Evolutionary conservation across 2,113 vertebrate genomes (phyloP), one percentile per base, ranked within the genome.

Genomic region (Tragelaphus buxtoni): DNA sequence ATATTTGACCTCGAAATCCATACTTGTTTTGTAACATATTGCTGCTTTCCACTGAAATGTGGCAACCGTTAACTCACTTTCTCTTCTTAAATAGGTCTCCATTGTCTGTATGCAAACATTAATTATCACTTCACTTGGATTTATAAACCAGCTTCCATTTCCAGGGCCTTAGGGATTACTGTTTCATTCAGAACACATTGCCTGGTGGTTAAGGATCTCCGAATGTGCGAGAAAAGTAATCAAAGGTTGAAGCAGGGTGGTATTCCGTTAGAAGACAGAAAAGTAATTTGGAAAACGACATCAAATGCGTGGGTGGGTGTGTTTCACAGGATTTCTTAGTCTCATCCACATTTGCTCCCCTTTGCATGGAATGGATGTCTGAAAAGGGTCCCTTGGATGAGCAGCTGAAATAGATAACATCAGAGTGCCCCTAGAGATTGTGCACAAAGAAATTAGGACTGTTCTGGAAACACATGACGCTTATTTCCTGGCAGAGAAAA

Each of bases 231-330:
- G 42, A 39, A 0, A 14, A 32, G 45, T 12, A 76, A 79, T 24
- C 30, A 30, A 74, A 80, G 5, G 32, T 5, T 28, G 2, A 8
- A 28, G 12, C 8, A 0, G 2, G 2, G 2, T 9, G 60, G 11
- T 2, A 26, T 77, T 91, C 56, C 14, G 3, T 26, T 17, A 79
- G 11, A 61, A 20, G 39, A 35, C 14, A 56, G 61, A 76, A 93
- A 61, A 72, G 4, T 7, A 39, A 30, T 20, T 13, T 2, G 6
- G 39, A 42, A n/a, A 82, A 56, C 3, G 26, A 16, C 20, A 5
- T 32, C 7, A 8, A 35, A 49, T 1, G 2, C 4, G 6, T 5
- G 26, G 3, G 3, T 8, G 30, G 6, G 39, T 10, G 13, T 20
- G 22, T 61, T 72, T n/a, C 24, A 6, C 1, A 5, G 17, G 4